Base-by-base conservation (phyloP, 2,797 vertebrate genomes). In the Cichlasoma orientale region DNA sequence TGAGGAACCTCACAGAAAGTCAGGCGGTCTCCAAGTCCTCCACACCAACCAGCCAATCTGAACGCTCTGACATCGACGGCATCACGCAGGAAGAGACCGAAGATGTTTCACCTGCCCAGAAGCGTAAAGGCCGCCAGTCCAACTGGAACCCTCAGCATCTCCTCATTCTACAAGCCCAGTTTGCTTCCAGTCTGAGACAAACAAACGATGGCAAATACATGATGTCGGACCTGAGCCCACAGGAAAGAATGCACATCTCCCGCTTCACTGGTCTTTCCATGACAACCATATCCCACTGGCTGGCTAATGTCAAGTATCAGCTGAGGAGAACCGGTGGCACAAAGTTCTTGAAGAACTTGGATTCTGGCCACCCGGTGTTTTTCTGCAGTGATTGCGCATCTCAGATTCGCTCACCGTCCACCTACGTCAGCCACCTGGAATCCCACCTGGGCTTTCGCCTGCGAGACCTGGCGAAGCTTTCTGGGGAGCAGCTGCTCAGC, bases 111-210 rank as follows among this genome's bases (percentile, higher is more conserved):
- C 98, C 97, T 2, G 97, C 98, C 72, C 98, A 99, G 92, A 99
- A 99, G 92, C 97, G 98, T 84, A 99, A 99, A 92, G 98, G 98
- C 69, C 97, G 98, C 75, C 98, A 99, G 95, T 99, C 98, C 82
- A 99, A 99, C 95, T 99, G 98, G 98, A 99, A 99, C 92, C 98
- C 98, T 55, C 98, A 99, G 88, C 98, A 99, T 89, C 97, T 99
- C 88, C 98, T 99, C 73, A 99, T 99, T 88, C 92, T 99, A 58
- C 98, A 99, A 93, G 98, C 98, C 82, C 98, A 99, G 96, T 99
- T 99, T 92, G 98, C 98, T 4, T 96, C 98, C 85, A 99, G 98
- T 93, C 95, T 99, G 66, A 95, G 97, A 86, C 98, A 98, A 95
- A 99, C 98, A 0, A 96, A 96, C 0, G 98, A 99, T 33, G 97